Conservation (phyloP, 1,140 invertebrate genomes). For the Homalodisca vitripennis region DNA sequence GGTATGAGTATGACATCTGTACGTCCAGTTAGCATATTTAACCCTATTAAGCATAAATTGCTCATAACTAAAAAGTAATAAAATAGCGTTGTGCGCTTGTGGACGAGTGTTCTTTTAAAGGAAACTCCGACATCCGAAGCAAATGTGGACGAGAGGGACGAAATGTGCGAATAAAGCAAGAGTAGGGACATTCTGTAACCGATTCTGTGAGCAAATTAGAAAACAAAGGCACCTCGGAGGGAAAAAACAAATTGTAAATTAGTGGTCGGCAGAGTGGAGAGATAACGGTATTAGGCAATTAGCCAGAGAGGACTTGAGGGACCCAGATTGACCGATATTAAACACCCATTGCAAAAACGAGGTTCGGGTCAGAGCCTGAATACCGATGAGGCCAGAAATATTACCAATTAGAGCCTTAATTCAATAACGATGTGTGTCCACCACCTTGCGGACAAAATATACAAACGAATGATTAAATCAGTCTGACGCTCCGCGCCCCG, state of each 20-base stretch:
- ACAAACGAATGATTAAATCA: slow-evolving; percentile 22
- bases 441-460: slow-evolving; percentile 11
- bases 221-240: slow-evolving; percentile 21
- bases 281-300: slow-evolving; percentile 20
- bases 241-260: slow-evolving; percentile 24
- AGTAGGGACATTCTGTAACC: neutral
- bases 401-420: slow-evolving; percentile 13
- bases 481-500: neutral
- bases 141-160: neutral
- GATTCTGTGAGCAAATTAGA: slow-evolving; percentile 17
- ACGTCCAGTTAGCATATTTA: too few species aligned
- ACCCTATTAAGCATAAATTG: too few species aligned
- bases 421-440: slow-evolving; percentile 4
- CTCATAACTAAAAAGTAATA: too few species aligned
- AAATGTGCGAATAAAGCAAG: neutral
- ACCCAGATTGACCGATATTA: slow-evolving; percentile 10
- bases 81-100: too few species aligned
- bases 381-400: slow-evolving; percentile 18
- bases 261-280: slow-evolving; percentile 6
- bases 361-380: slow-evolving; percentile 8
- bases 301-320: slow-evolving; percentile 6
- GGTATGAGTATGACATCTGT: too few species aligned
- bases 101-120: too few species aligned
- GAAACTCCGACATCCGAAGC: too few species aligned
- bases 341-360: slow-evolving; percentile 13